Base-by-base conservation (phyloP, 2,797 vertebrate species). In the Aeoliscus strigatus region DNA sequence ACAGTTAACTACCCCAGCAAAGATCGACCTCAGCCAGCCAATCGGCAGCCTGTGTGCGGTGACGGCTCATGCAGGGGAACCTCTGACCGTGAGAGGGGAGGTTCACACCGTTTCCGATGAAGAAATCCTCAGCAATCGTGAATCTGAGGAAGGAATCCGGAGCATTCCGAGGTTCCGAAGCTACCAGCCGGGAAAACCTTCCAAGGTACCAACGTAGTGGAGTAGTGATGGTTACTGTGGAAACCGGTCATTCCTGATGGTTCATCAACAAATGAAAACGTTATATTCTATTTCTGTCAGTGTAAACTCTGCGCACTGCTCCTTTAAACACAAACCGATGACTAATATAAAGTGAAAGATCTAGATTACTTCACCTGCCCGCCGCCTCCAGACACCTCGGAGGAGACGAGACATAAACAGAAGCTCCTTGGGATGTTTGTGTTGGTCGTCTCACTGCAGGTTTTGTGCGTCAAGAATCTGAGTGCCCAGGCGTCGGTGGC, bases 391-490 rank as follows among this genome's bases (percentile, higher is more conserved):
- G n/a, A n/a, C n/a, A n/a, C n/a, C n/a, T n/a, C n/a, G n/a, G n/a
- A n/a, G n/a, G n/a, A n/a, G n/a, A n/a, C 3, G 3, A 9, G 11
- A 7, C 11, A 8, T 14, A 4, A 24, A 8, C 26, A 30, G 14
- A 12, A 5, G 5, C 8, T 13, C 4, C 9, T 4, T 4, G 2
- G 9, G 1, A 4, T n/a, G 28, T 9, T 26, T 7, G 14, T 8
- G 17, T 9, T 8, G 8, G 51, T 4, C 7, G 4, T 50, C 9
- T 27, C 11, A 6, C 38, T 27, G 32, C 13, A 96, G 94, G 91
- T 96, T 26, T 80, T 97, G 70, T 97, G 91, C 44, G 60, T 97
- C 62, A 97, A 92, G 87, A 96, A 97, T 77, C 51, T 97, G 73
- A 89, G 86, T 42, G 73, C 86, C 3, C 87, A 75, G 17, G 92